Conservation (phyloP, 2,888 invertebrate genomes). For the Dusona sp. region DNA sequence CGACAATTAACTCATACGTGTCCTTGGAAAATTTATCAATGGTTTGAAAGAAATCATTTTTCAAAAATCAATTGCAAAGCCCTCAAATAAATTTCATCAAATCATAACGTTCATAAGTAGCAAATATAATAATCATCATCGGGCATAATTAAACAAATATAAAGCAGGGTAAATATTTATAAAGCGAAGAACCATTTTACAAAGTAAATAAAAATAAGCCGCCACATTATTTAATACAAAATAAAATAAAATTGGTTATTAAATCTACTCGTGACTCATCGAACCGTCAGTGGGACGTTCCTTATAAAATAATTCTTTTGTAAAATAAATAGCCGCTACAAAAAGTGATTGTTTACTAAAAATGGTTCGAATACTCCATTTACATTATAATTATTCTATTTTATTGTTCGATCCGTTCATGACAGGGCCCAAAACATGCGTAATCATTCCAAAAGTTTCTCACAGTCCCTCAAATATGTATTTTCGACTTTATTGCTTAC, state of each 20-base stretch:
- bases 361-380: not conserved
- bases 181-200: not conserved
- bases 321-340: too few species aligned
- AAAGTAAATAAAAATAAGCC: not conserved
- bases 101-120: not conserved
- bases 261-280: not conserved
- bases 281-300: not conserved
- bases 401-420: not conserved
- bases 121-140: not conserved
- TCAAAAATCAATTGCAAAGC: not conserved
- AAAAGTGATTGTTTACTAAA: too few species aligned
- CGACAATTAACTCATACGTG: not conserved
- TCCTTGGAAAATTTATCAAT: conserved; percentile 22
- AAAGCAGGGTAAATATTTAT: not conserved
- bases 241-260: not conserved
- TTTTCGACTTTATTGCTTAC: not conserved
- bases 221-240: not conserved
- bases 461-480: not conserved
- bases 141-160: not conserved
- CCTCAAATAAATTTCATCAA: not conserved
- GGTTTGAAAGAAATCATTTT: not conserved
- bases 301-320: too few species aligned
- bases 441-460: not conserved
- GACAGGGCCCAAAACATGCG: not conserved
- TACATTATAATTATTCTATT: not conserved